Conservation (phyloP, 2,888 invertebrate genomes). For the Agrochola circellaris region DNA sequence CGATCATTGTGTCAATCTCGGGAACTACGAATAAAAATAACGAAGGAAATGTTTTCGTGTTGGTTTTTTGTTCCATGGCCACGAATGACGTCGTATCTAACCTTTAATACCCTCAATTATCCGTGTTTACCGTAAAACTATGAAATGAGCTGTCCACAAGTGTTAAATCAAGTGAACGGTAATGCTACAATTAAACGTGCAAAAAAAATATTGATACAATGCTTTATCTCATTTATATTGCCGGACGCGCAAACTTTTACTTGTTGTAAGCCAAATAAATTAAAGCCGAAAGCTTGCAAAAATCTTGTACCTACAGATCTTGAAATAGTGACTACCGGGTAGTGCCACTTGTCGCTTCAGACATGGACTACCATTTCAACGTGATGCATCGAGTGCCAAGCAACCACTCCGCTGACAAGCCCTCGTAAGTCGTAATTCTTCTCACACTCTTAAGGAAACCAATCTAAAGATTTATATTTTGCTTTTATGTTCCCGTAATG, state of each 20-base stretch:
- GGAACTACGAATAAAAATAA: constrained; percentile 62
- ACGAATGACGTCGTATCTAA: not conserved
- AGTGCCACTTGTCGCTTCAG: constrained; percentile 31
- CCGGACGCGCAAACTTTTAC: not conserved
- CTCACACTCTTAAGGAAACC: constrained; percentile 31
- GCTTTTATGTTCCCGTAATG: constrained; percentile 14
- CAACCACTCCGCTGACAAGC: constrained; percentile 24
- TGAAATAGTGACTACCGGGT: constrained; percentile 25
- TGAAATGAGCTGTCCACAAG: not conserved
- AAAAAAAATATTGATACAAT: not conserved
- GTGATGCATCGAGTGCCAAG: constrained; percentile 33
- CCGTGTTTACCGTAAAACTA: not conserved
- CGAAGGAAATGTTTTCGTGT: not conserved
- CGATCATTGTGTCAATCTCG: constrained; percentile 79
- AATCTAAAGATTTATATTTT: constrained; percentile 33
- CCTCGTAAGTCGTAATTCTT: constrained; percentile 19
- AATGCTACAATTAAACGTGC: not conserved
- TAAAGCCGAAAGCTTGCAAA: constrained; percentile 7
- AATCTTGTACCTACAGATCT: constrained; percentile 14
- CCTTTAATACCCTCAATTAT: not conserved
- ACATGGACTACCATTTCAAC: constrained; percentile 37
- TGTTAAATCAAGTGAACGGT: no score
- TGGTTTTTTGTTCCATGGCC: constrained; percentile 1
- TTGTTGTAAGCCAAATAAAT: constrained; percentile 9
- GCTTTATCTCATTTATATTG: not conserved